phyloP scores from a whole-genome alignment of 1,140 invertebrate genomes.

The Drosophila lowei region DNA sequence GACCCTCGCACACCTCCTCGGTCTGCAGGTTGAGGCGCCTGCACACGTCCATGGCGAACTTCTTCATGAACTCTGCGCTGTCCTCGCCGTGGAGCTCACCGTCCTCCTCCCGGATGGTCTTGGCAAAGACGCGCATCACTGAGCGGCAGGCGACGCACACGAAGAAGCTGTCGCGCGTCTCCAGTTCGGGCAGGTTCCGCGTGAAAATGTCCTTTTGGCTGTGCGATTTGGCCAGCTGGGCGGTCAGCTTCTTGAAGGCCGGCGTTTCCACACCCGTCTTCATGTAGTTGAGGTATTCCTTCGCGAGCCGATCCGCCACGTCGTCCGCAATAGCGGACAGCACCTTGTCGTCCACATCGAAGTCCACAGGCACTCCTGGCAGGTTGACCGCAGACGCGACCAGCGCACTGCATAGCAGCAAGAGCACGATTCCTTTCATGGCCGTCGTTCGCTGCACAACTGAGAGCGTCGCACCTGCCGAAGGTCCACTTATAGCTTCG shows the following conservation, averaged over 20 bases:
- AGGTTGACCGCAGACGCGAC: conserved; percentile 55
- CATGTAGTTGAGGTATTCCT: conserved; percentile 63
- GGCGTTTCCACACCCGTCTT: conserved; percentile 68
- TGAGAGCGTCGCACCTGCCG: conserved; percentile 15
- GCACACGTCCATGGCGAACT: conserved; percentile 84
- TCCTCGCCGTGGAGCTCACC: conserved; percentile 61
- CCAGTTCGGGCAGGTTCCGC: conserved; percentile 57
- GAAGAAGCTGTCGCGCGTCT: conserved; percentile 63
- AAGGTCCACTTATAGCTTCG: conserved; percentile 58
- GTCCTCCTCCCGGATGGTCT: conserved; percentile 70
- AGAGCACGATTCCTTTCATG: conserved; percentile 56
- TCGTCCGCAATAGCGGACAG: conserved; percentile 70
- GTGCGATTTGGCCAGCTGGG: conserved; percentile 64
- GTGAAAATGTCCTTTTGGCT: conserved; percentile 77
- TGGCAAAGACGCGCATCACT: conserved; percentile 81
- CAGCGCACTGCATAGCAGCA: conserved; percentile 32
- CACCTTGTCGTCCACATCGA: conserved; percentile 55
- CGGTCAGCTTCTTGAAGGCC: conserved; percentile 53
- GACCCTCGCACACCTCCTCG: conserved; percentile 85
- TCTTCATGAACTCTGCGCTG: conserved; percentile 42
- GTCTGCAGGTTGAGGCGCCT: conserved; percentile 84
- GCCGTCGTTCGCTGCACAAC: conserved; percentile 31
- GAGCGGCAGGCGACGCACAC: conserved; percentile 85
- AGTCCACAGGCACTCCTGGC: conserved; percentile 66
- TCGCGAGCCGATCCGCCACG: conserved; percentile 57